Conservation (phyloP, 2,113 vertebrate genomes). For the Actenoides hombroni region DNA sequence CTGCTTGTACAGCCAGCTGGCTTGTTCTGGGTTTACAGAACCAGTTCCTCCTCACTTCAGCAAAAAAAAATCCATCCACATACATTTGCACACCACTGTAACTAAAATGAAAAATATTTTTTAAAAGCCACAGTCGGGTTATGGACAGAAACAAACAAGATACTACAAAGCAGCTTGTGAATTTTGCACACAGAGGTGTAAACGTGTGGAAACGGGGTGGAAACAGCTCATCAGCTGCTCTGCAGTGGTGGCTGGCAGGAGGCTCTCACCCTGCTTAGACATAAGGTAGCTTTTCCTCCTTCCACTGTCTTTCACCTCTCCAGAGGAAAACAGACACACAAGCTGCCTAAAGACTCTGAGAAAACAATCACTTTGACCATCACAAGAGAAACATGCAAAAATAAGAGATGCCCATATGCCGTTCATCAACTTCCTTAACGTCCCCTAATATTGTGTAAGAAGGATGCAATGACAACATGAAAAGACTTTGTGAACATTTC, state of each 20-base stretch:
- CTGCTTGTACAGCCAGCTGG: fast-evolving
- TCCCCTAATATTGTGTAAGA: background rate
- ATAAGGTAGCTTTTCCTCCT: background rate
- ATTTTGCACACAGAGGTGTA: background rate
- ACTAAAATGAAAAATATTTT: background rate
- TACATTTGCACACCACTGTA: background rate
- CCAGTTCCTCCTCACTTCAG: background rate
- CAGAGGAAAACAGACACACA: background rate
- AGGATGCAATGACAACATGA: background rate
- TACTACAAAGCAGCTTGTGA: background rate
- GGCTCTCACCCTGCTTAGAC: background rate
- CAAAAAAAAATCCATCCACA: background rate
- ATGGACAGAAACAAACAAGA: background rate
- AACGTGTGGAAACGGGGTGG: background rate
- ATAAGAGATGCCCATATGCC: background rate
- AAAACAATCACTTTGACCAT: background rate
- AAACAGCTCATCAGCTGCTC: background rate
- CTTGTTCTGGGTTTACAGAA: background rate
- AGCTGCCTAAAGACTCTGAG: background rate
- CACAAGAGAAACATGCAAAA: background rate
- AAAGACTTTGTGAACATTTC: background rate
- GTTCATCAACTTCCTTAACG: background rate
- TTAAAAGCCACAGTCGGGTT: background rate
- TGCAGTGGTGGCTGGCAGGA: background rate
- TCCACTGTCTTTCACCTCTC: background rate